phyloP scores from a whole-genome alignment of 2,888 invertebrate genomes.

The Panzeria rudis region DNA sequence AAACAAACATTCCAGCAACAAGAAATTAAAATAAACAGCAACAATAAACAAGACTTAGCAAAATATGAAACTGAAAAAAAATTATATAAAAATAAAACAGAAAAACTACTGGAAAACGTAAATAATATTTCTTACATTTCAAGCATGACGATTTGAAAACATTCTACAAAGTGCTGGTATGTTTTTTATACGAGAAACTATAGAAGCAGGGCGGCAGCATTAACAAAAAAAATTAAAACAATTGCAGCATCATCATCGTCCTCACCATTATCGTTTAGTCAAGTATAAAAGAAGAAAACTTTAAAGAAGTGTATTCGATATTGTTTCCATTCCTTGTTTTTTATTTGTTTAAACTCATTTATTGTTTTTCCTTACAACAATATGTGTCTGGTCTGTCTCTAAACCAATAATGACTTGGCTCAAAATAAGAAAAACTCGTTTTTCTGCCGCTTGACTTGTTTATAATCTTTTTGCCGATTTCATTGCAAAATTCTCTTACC shows the following conservation, averaged over 20 bases:
- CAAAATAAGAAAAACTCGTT: slow-evolving; percentile 66
- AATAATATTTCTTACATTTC: slow-evolving; percentile 62
- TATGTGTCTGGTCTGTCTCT: slow-evolving; percentile 70
- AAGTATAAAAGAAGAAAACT: slow-evolving; percentile 66
- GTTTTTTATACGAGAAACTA: not conserved
- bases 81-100: slow-evolving; percentile 19
- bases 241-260: slow-evolving; percentile 25
- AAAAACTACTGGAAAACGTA: slow-evolving; percentile 55
- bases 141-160: slow-evolving; percentile 56
- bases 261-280: slow-evolving; percentile 47
- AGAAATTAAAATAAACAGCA: slow-evolving; percentile 65
- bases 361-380: slow-evolving; percentile 63
- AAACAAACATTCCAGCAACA: slow-evolving; percentile 40
- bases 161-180: slow-evolving; percentile 19
- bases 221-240: too few relatives aligned
- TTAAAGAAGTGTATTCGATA: slow-evolving; percentile 30
- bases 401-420: slow-evolving; percentile 70
- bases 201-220: not conserved
- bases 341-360: slow-evolving; percentile 57
- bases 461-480: slow-evolving; percentile 49
- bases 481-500: slow-evolving; percentile 58
- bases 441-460: slow-evolving; percentile 69
- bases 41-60: slow-evolving; percentile 44
- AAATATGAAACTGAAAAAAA: slow-evolving; percentile 37
- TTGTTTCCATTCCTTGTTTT: slow-evolving; percentile 21